Evolutionary conservation across 2,797 vertebrate genomes (phyloP).

Genomic region (Okamejei kenojei): DNA sequence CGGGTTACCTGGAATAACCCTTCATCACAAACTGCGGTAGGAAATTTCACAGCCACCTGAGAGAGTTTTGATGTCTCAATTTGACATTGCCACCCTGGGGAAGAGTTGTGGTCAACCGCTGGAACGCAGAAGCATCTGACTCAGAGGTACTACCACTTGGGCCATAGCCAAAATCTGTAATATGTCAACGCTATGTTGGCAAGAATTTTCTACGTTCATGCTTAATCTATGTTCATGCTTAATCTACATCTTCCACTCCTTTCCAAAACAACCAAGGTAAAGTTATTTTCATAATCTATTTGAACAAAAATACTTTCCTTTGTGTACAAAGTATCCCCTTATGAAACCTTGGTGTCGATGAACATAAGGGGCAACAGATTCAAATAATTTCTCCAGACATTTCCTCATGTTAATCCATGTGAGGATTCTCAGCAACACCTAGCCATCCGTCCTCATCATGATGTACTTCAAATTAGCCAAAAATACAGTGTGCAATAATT

Average conservation of each 20-base stretch:
- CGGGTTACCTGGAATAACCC: not conserved
- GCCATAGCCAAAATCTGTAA: not conserved
- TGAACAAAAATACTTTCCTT: not conserved
- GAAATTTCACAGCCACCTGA: not conserved
- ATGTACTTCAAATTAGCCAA: too few species aligned
- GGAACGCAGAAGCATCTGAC: not conserved
- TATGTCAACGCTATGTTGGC: not conserved
- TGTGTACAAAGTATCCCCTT: not conserved
- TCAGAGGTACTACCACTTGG: not conserved
- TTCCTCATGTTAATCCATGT: not conserved
- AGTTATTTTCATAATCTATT: constrained; percentile 7
- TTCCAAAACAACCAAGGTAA: not conserved
- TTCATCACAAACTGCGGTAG: not conserved
- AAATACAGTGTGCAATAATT: too few species aligned
- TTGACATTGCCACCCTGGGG: not conserved
- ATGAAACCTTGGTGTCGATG: not conserved
- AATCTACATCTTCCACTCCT: not conserved
- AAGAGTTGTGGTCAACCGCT: too few species aligned
- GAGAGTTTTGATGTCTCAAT: not conserved
- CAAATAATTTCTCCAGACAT: not conserved
- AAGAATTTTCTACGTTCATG: not conserved
- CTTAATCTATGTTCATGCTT: not conserved
- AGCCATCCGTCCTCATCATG: not conserved
- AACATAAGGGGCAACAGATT: not conserved
- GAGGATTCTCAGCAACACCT: not conserved